These are phyloP conservation scores for Sipha flava DNA, from an alignment of 1,140 invertebrate genomes.

Conservation along the genomic window DNA sequence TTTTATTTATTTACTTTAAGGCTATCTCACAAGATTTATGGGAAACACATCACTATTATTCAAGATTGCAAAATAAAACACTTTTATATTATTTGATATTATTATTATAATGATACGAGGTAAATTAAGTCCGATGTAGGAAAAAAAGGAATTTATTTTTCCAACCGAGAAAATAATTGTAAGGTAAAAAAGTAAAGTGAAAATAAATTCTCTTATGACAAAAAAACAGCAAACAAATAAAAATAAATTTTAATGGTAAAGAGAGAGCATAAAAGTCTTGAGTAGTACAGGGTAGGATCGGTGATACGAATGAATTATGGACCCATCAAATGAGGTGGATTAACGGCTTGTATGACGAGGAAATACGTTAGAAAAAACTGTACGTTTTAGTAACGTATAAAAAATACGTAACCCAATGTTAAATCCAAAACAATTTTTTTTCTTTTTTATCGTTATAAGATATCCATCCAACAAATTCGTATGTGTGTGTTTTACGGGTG, in stretches of 20 bases:
- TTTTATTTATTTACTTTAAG: too few relatives aligned
- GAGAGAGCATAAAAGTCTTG: background rate
- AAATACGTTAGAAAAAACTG: background rate
- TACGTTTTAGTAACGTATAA: background rate
- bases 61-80: too few relatives aligned
- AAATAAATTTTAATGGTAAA: background rate
- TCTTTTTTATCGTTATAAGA: background rate
- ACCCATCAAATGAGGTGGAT: background rate
- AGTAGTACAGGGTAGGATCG: background rate
- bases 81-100: too few relatives aligned
- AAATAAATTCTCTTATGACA: background rate
- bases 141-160: too few relatives aligned
- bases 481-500: too few relatives aligned
- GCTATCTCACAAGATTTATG: too few relatives aligned
- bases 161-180: too few relatives aligned
- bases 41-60: too few relatives aligned
- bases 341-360: background rate
- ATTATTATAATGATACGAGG: too few relatives aligned
- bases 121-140: too few relatives aligned
- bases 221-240: background rate
- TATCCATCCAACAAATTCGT: too few relatives aligned
- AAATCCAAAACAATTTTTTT: background rate
- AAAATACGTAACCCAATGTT: background rate
- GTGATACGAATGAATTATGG: background rate
- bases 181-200: too few relatives aligned